Evolutionary conservation across 2,888 invertebrate genomes (phyloP), one percentile per base, ranked within the genome.

Genomic region (Cryptocheilus praepositus): DNA sequence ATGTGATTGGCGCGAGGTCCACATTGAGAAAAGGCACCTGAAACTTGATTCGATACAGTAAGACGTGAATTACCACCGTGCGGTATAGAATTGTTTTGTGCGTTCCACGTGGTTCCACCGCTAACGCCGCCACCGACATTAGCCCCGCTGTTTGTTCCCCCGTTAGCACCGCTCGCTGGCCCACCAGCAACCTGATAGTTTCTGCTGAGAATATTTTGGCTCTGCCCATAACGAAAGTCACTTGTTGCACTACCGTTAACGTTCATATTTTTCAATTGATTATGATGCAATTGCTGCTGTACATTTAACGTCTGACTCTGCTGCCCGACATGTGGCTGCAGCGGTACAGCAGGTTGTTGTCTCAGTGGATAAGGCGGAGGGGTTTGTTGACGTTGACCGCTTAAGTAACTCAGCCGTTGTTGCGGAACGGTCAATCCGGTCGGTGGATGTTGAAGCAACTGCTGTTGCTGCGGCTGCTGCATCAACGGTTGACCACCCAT

Each of bases 301-400:
- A 88, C 84, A 63, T 87, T 88, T 8, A 86, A 73, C n/a, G 81
- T 79, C 64, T 85, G 85, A 76, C 75, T 82, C 49, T 82, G 80
- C 36, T 84, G 86, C 16, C 67, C 68, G 68, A 79, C 68, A 55
- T 82, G 81, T 25, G 76, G 69, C 60, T 78, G 80, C 1, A 11
- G 36, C 8, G 36, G 2, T 36, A 36, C 36, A 18, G 76, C 78
- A 56, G 83, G 72, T 60, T 80, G 81, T 18, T 85, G 79, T 70
- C 86, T 82, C 62, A 83, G 77, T 28, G 89, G 89, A 88, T 91
- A 90, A 89, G 88, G 91, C 88, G 85, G 81, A 36, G 83, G 82
- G 19, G 84, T 90, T 84, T 80, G 89, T 81, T 70, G 89, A 79
- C 74, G 85, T 64, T 86, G 88, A 63, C 79, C 79, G 66, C 82